Evolutionary conservation across 2,888 invertebrate genomes (phyloP), one percentile per base, ranked within the genome.

Genomic region (Xiphydria camelus): DNA sequence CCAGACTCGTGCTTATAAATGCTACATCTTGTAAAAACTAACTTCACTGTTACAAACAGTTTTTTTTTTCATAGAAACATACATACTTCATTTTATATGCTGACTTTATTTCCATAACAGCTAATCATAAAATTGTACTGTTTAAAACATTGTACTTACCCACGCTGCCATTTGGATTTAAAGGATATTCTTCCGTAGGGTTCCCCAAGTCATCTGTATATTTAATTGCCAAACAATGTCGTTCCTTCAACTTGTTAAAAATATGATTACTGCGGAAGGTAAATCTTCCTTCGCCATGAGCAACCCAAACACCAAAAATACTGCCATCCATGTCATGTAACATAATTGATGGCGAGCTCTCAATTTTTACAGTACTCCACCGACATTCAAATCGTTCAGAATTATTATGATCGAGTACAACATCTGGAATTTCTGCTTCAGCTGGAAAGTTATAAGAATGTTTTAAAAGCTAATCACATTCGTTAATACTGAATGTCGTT

Each of bases 291-390:
- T 99, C 98, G 0, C 94, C 97, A 72, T 99, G 98, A 2, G 97
- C 94, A 2, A 92, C 84, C 97, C 97, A 98, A 57, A 95, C 89
- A 2, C 97, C 97, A n/a, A 97, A 80, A 1, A 88, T 79, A n/a
- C 89, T 86, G 19, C 84, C 88, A 44, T 85, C 85, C 94, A 99
- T 94, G n/a, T 86, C 91, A 40, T 80, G 77, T 59, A 98, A 79
- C 95, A 98, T 94, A 1, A 98, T 87, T 2, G 91, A 81, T 0
- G 82, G 80, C 0, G 85, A 83, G 53, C 85, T 80, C 33, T 83
- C 82, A 47, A 95, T 86, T 57, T 79, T 82, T 0, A 94, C 87
- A 0, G 89, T 86, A 22, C 83, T 83, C 79, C 79, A 83, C 17
- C 87, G 78, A 49, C 88, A 88, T 66, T 90, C 89, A 66, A 86